Evolutionary conservation across 2,797 vertebrate species (phyloP).

Genomic region (Pterois miles): DNA sequence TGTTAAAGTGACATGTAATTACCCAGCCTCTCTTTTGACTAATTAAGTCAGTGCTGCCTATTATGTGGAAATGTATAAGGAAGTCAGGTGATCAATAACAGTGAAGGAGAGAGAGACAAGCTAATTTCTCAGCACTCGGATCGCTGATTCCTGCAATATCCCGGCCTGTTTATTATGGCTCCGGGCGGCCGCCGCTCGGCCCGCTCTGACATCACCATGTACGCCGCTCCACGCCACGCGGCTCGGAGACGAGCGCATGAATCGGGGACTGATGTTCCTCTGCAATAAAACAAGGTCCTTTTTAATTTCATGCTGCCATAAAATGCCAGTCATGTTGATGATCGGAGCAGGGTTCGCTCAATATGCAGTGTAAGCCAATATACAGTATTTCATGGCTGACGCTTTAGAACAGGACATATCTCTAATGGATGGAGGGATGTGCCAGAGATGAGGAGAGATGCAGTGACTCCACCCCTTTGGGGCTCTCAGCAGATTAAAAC

Average conservation of each 20-base stretch:
- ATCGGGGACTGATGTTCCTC: constrained; percentile 37
- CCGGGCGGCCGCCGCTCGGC: background rate
- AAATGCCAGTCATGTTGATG: constrained; percentile 61
- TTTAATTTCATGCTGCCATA: constrained; percentile 69
- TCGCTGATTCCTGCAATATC: constrained; percentile 63
- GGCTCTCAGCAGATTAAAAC: constrained; percentile 1
- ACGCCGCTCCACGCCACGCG: background rate
- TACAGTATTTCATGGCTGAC: constrained; percentile 47
- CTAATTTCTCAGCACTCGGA: constrained; percentile 66
- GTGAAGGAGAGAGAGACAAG: constrained; percentile 64
- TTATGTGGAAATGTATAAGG: constrained; percentile 77
- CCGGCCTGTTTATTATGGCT: constrained; percentile 40
- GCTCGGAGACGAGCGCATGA: constrained; percentile 1
- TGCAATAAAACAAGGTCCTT: constrained; percentile 58
- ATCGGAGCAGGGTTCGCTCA: constrained; percentile 8
- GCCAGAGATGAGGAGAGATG: background rate
- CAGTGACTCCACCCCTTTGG: background rate
- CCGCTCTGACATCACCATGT: constrained; percentile 33
- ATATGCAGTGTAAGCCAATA: constrained; percentile 34
- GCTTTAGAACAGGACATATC: background rate
- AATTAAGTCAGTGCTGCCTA: constrained; percentile 79
- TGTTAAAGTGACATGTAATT: constrained; percentile 82
- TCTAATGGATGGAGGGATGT: constrained; percentile 25
- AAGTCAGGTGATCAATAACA: constrained; percentile 83
- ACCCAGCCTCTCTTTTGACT: constrained; percentile 78